Evolutionary conservation across 2,113 vertebrate species (phyloP), one percentile per base, ranked within the genome.

Genomic region (Pedionomus torquatus): DNA sequence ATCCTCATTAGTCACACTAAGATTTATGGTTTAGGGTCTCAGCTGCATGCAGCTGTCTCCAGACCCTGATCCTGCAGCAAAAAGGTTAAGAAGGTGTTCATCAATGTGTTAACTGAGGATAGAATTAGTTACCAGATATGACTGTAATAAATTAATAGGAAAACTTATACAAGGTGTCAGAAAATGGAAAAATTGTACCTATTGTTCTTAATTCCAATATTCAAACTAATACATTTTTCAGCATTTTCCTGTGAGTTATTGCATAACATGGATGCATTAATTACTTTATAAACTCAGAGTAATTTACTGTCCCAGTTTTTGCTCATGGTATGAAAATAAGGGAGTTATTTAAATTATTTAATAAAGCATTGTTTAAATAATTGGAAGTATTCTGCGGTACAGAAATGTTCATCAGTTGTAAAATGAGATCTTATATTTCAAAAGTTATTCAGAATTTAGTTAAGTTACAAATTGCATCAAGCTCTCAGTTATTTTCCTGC

Each of bases 361-460:
- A n/a, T n/a, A n/a, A n/a, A n/a, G n/a, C n/a, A n/a, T n/a, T 87
- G 10, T 83, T 78, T 69, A 83, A 95, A 76, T 55, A 72, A 77
- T 9, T 11, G 26, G 25, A 89, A 87, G 23, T 60, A 65, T 33
- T 71, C 35, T 78, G 24, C 58, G 75, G 33, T n/a, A 65, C 21
- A 69, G 55, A 92, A 78, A 8, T 48, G 43, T 25, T 83, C 41
- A 58, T 70, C n/a, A 24, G 15, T 58, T 83, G n/a, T 81, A 68
- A 83, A 92, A 91, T 35, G 15, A 94, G 11, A 65, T 81, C n/a
- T 75, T 63, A 63, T 6, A 0, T 72, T 74, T 70, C 24, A 81
- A 92, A 92, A 75, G 28, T 83, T 86, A 41, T 95, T 92, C 39
- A 86, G 71, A 89, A 74, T 80, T 91, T 57, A 41, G 61, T 90